These are phyloP conservation scores for Cremastinae sp. DNA, from an alignment of 2,888 invertebrate genomes.

Conservation along the genomic window DNA sequence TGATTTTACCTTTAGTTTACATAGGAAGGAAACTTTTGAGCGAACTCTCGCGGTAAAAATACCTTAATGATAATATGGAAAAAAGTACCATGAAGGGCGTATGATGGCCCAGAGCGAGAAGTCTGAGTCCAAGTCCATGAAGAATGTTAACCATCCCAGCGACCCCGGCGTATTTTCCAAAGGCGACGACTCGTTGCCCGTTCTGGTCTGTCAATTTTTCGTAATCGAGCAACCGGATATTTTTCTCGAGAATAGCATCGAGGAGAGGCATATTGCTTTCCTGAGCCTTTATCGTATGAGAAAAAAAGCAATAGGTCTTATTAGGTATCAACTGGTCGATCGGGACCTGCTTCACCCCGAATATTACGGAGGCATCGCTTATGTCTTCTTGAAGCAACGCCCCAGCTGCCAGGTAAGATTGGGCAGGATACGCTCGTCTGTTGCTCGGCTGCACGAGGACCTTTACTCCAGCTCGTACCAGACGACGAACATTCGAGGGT, in stretches of 20 bases:
- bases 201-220: slow-evolving; percentile 95
- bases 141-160: slow-evolving; percentile 99
- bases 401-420: slow-evolving; percentile 95
- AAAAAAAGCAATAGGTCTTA: slow-evolving; percentile 99
- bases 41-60: no score
- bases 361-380: slow-evolving; percentile 96
- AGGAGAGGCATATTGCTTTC: slow-evolving; percentile 98
- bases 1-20: no score
- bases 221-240: slow-evolving; percentile 97
- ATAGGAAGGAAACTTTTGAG: no score
- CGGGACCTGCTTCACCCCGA: slow-evolving; percentile 98
- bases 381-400: slow-evolving; percentile 98
- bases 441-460: slow-evolving; percentile 99
- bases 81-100: slow-evolving; percentile 98
- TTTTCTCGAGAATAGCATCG: slow-evolving; percentile 97
- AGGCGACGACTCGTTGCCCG: slow-evolving; percentile 97
- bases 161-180: slow-evolving; percentile 99
- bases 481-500: slow-evolving; percentile 93
- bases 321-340: slow-evolving; percentile 95
- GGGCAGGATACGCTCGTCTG: slow-evolving; percentile 98
- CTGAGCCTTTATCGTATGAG: slow-evolving; percentile 99
- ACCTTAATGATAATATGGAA: no score
- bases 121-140: slow-evolving; percentile 96
- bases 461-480: slow-evolving; percentile 93
- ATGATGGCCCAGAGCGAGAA: slow-evolving; percentile 98